phyloP scores from a whole-genome alignment of 2,888 invertebrate species.

The Mythimna impura region DNA sequence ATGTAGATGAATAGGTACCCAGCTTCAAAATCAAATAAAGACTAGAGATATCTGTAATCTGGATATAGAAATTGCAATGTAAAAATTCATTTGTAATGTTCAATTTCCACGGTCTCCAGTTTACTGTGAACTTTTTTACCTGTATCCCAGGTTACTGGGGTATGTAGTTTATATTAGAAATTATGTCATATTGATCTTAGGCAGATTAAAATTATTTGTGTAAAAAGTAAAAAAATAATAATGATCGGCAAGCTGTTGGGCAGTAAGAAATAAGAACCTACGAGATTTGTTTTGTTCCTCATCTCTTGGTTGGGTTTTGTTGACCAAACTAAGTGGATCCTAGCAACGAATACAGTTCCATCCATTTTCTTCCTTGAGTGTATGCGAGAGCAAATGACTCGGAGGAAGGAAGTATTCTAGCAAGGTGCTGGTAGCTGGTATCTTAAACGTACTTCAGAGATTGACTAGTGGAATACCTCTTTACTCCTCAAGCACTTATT shows the following conservation, averaged over 20 bases:
- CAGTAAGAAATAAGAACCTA: background rate
- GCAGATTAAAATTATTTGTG: background rate
- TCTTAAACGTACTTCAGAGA: background rate
- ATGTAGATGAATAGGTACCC: background rate
- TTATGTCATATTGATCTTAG: background rate
- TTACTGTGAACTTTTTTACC: background rate
- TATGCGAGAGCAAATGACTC: background rate
- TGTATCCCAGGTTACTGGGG: background rate
- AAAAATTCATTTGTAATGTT: background rate
- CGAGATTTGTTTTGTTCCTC: background rate
- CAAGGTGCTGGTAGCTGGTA: background rate
- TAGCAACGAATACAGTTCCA: background rate
- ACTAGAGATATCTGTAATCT: background rate
- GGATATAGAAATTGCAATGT: background rate
- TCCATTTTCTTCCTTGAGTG: background rate
- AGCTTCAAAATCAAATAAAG: background rate
- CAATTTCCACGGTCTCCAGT: too few relatives aligned
- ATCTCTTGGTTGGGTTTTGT: background rate
- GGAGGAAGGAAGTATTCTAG: background rate
- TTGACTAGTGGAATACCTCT: background rate
- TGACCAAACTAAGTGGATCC: too few relatives aligned
- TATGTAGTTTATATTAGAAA: background rate
- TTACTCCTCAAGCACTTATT: too few relatives aligned
- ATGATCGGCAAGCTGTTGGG: background rate
- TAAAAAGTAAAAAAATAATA: background rate